Conservation (phyloP, 2,113 vertebrate species). For the Aegithalos caudatus region DNA sequence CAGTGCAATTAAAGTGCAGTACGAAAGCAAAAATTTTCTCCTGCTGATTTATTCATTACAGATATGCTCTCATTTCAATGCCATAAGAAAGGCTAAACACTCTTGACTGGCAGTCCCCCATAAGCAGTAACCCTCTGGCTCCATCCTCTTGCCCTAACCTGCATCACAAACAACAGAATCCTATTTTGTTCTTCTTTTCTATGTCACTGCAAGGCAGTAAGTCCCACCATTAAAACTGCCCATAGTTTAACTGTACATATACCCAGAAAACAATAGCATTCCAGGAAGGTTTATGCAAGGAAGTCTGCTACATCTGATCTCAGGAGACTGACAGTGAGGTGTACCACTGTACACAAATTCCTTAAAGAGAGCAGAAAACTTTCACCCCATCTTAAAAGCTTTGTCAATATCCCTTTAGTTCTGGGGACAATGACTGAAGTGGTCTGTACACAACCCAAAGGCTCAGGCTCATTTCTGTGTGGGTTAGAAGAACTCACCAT, state of each 20-base stretch:
- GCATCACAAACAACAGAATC: not conserved
- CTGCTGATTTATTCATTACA: not conserved
- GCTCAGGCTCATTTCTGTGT: not conserved
- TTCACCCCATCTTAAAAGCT: not conserved
- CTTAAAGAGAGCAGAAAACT: not conserved
- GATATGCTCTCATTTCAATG: not conserved
- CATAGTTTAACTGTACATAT: not conserved
- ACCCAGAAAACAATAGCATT: not conserved
- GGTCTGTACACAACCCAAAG: not conserved
- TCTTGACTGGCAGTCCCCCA: not conserved
- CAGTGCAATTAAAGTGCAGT: not conserved
- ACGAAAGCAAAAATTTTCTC: not conserved
- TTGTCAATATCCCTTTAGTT: not conserved
- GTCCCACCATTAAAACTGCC: not conserved
- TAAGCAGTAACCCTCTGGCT: not conserved
- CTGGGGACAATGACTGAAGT: not conserved
- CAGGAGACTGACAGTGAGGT: not conserved
- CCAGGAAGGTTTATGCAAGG: not conserved
- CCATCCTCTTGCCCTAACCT: not conserved
- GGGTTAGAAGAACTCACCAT: slow-evolving; percentile 79
- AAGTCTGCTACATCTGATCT: not conserved
- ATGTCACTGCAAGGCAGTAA: not conserved
- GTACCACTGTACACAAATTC: not conserved
- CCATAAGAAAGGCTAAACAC: not conserved
- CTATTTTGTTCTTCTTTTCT: not conserved